Conservation (phyloP, 2,113 vertebrate species). For the Dipodomys spectabilis region DNA sequence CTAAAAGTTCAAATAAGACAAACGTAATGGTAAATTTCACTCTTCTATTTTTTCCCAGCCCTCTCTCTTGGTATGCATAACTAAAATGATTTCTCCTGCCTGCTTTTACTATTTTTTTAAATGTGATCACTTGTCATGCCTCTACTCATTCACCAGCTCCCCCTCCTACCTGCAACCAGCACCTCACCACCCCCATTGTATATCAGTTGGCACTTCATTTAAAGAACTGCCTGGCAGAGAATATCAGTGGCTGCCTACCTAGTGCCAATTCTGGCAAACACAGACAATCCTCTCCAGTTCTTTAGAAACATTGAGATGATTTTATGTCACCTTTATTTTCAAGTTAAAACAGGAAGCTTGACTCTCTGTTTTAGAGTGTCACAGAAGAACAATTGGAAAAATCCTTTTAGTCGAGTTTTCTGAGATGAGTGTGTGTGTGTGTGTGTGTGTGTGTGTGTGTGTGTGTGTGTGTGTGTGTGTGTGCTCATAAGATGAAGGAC, state of each 20-base stretch:
- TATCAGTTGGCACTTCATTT: conserved; percentile 21
- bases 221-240: background rate
- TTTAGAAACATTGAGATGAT: conserved; percentile 23
- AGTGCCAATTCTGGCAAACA: conserved; percentile 5
- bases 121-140: background rate
- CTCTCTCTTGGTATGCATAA: background rate
- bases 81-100: background rate
- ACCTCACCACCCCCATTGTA: background rate
- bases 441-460: background rate
- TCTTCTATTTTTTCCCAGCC: background rate
- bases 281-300: background rate
- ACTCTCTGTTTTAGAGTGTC: background rate
- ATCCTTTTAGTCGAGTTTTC: background rate
- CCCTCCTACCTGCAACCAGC: background rate
- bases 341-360: conserved; percentile 58
- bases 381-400: conserved; percentile 1
- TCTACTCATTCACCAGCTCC: background rate
- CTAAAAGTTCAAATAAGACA: conserved; percentile 19
- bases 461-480: no score
- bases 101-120: background rate
- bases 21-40: background rate
- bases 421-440: background rate
- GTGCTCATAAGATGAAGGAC: background rate
- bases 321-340: conserved; percentile 40
- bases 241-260: background rate